A percentile compares a stretch with the other conserved stretches of the same genome.
These are phyloP conservation scores for Catocala sponsa DNA, from an alignment of 2,888 invertebrate genomes.

Conservation along the genomic window DNA sequence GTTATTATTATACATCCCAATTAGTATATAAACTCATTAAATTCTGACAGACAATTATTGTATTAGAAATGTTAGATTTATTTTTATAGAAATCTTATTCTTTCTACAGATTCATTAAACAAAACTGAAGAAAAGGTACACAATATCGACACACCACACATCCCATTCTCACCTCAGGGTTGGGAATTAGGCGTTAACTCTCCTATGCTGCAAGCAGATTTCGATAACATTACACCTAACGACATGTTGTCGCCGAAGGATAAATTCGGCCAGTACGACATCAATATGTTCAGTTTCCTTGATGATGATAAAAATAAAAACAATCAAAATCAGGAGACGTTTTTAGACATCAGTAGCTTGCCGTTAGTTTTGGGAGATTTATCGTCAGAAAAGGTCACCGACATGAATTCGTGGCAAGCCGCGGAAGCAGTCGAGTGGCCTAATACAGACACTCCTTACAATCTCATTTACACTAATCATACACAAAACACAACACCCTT, in stretches of 20 bases:
- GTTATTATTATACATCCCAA: too few relatives aligned
- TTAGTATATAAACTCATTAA: too few relatives aligned
- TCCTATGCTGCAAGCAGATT: constrained; percentile 69
- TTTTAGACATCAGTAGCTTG: constrained; percentile 74
- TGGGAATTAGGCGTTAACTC: constrained; percentile 80
- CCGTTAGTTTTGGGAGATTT: constrained; percentile 78
- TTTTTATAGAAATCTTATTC: constrained; percentile 2
- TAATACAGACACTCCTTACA: constrained; percentile 62
- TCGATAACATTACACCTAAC: constrained; percentile 66
- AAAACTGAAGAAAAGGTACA: constrained; percentile 75
- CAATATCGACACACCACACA: constrained; percentile 80
- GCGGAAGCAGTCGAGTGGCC: constrained; percentile 63
- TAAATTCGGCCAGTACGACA: constrained; percentile 60
- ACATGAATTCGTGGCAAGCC: constrained; percentile 63
- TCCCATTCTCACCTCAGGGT: constrained; percentile 79
- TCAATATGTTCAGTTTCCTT: constrained; percentile 56
- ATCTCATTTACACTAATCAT: constrained; percentile 62
- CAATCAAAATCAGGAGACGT: constrained; percentile 69
- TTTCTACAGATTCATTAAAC: constrained; percentile 68
- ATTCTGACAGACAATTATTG: too few relatives aligned
- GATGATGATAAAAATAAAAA: constrained; percentile 54
- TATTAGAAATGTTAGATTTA: too few relatives aligned
- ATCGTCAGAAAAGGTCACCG: constrained; percentile 65
- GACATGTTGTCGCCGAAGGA: constrained; percentile 73
- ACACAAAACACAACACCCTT: constrained; percentile 74